Percentiles rank a stretch among this genome's conserved stretches.
Conservation (phyloP, 2,888 invertebrate species). For the Drosophila anomalata region DNA sequence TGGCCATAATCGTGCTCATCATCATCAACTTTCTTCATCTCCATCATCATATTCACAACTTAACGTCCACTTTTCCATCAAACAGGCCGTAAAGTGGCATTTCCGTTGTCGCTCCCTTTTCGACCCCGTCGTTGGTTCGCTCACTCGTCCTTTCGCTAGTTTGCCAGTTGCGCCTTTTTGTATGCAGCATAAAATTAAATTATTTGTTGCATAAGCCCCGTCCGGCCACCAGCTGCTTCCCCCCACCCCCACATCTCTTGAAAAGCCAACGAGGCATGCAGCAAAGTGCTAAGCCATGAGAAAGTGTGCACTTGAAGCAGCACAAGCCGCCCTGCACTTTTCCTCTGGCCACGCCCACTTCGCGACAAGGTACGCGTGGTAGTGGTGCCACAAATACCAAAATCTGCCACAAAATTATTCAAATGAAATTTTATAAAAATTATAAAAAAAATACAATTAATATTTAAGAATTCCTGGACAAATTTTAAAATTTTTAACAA, state of each 20-base stretch:
- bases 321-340: constrained; percentile 54
- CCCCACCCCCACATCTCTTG: constrained; percentile 28
- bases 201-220: constrained; percentile 76
- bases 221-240: constrained; percentile 9
- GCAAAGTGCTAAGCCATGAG: constrained; percentile 79
- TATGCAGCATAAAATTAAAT: constrained; percentile 76
- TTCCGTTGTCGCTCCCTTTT: constrained; percentile 65
- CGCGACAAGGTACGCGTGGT: constrained; percentile 15
- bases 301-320: constrained; percentile 78
- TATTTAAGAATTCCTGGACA: neutral
- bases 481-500: neutral
- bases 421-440: neutral
- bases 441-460: neutral
- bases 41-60: constrained; percentile 74
- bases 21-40: constrained; percentile 54
- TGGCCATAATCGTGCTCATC: constrained; percentile 41
- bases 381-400: constrained; percentile 11
- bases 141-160: constrained; percentile 13
- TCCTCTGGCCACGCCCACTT: constrained; percentile 47
- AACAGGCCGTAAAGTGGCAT: constrained; percentile 79
- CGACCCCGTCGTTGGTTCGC: constrained; percentile 24
- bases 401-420: neutral
- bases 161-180: constrained; percentile 60
- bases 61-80: constrained; percentile 77
- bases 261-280: constrained; percentile 70